Evolutionary conservation across 2,888 invertebrate genomes (phyloP).

Genomic region (Dendrolimus pini): DNA sequence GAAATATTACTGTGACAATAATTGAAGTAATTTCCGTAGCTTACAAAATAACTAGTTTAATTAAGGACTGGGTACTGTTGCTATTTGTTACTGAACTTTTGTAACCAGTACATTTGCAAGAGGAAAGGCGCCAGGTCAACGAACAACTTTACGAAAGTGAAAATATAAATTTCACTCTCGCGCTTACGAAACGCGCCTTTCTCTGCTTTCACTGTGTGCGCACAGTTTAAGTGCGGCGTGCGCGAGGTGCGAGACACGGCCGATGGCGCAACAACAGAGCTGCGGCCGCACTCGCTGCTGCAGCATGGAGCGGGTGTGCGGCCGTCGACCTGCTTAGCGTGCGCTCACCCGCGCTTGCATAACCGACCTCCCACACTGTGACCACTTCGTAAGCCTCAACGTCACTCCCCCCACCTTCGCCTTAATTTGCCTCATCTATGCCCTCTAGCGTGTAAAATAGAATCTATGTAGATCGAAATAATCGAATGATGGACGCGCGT

Average conservation of each 20-base stretch:
- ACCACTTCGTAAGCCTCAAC: constrained; percentile 15
- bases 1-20: too few species aligned
- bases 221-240: constrained; percentile 14
- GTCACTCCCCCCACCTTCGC: constrained; percentile 17
- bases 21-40: too few species aligned
- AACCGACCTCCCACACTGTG: constrained; percentile 58
- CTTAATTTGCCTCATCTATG: constrained; percentile 18
- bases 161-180: constrained; percentile 73
- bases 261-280: constrained; percentile 55
- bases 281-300: constrained; percentile 22
- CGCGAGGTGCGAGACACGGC: constrained; percentile 21
- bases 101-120: background rate
- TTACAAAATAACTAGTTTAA: too few species aligned
- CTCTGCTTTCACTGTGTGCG: constrained; percentile 66
- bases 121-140: constrained; percentile 36
- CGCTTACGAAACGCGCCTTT: constrained; percentile 74
- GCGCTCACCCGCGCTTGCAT: constrained; percentile 79
- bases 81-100: too few species aligned
- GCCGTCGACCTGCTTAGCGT: constrained; percentile 82
- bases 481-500: constrained; percentile 25
- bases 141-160: constrained; percentile 69
- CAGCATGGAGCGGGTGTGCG: constrained; percentile 54
- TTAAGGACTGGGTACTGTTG: too few species aligned
- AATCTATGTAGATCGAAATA: background rate
- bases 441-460: background rate